phyloP scores from a whole-genome alignment of 1,140 invertebrate genomes.

The Drosophila persimilis region DNA sequence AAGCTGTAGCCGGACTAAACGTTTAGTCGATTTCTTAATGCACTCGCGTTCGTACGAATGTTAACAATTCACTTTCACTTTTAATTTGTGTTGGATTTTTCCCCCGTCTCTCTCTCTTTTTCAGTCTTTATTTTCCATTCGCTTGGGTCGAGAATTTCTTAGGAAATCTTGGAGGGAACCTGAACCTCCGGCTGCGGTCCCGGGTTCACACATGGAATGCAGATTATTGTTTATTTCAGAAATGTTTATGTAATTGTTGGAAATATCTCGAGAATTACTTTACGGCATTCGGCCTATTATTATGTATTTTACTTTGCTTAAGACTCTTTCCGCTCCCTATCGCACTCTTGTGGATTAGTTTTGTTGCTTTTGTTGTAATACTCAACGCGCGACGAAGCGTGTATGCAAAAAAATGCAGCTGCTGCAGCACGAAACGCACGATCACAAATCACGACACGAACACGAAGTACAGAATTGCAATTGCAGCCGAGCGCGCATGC shows the following conservation, averaged over 20 bases:
- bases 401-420: constrained; percentile 55
- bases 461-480: constrained; percentile 21
- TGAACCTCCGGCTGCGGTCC: neutral
- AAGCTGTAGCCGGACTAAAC: constrained; percentile 1
- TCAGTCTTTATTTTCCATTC: neutral
- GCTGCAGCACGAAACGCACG: constrained; percentile 28
- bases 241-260: constrained; percentile 64
- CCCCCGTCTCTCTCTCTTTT: constrained; percentile 7
- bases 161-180: neutral
- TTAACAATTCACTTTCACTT: constrained; percentile 71
- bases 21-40: constrained; percentile 37
- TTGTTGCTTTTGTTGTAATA: constrained; percentile 52
- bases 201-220: constrained; percentile 2
- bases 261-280: constrained; percentile 47
- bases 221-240: constrained; percentile 27
- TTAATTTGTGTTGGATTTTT: constrained; percentile 44
- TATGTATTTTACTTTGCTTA: too few species aligned
- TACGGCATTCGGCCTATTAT: constrained; percentile 15
- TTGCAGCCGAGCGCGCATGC: constrained; percentile 71
- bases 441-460: constrained; percentile 26
- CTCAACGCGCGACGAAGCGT: constrained; percentile 59
- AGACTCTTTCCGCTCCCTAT: neutral
- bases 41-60: constrained; percentile 11
- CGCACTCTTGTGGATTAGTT: constrained; percentile 6
- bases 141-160: too few species aligned